A percentile compares a stretch with the other conserved stretches of the same genome.
These are phyloP conservation scores for Aldabrachelys gigantea DNA, from an alignment of 2,113 vertebrate species.

Conservation along the genomic window DNA sequence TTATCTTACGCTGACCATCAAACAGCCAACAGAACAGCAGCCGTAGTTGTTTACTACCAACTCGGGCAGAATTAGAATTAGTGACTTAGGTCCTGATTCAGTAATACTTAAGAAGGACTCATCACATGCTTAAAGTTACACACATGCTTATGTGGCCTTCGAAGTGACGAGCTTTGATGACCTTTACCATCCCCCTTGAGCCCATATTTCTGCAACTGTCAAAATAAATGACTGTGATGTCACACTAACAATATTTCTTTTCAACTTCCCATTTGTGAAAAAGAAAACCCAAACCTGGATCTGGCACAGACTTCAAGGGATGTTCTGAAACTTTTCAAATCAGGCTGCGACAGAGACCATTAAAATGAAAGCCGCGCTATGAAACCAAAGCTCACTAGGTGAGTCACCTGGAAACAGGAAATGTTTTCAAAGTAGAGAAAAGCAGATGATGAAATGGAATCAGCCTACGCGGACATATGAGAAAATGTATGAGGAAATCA, in stretches of 20 bases:
- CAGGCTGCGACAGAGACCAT: not conserved
- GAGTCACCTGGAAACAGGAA: constrained; percentile 38
- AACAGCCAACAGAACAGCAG: not conserved
- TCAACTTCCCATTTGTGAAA: not conserved
- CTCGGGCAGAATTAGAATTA: not conserved
- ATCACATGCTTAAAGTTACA: not conserved
- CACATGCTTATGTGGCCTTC: not conserved
- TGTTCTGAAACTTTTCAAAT: not conserved
- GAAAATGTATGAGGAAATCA: constrained; percentile 26
- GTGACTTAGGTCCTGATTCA: not conserved
- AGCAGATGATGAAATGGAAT: constrained; percentile 60
- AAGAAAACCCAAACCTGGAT: not conserved
- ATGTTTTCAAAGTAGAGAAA: not conserved
- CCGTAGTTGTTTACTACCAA: not conserved
- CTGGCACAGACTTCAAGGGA: not conserved
- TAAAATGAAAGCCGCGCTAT: not conserved
- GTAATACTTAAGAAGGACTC: not conserved
- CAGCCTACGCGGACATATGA: not conserved
- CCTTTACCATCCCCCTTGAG: not conserved
- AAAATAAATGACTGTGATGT: not conserved
- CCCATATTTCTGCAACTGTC: not conserved
- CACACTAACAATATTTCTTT: not conserved
- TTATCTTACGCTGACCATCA: not conserved
- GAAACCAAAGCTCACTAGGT: constrained; percentile 22
- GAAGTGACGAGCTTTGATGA: not conserved